Evolutionary conservation across 2,888 invertebrate species (phyloP).

Genomic region (Dichetophora obliterata): DNA sequence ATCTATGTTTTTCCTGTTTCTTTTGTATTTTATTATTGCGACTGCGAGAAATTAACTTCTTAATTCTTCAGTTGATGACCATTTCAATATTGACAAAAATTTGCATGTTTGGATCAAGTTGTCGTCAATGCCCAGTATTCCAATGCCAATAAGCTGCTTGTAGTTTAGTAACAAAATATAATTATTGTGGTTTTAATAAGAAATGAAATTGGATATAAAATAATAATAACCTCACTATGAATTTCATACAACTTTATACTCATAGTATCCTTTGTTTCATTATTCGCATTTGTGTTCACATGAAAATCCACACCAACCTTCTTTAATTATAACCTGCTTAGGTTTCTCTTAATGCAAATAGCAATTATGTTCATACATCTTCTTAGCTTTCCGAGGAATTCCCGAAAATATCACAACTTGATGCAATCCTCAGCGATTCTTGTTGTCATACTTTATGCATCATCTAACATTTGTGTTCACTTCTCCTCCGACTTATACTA

Average conservation of each 20-base stretch:
- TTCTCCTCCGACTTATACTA: constrained; percentile 2
- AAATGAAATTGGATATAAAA: no score
- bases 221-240: no score
- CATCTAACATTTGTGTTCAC: constrained; percentile 38
- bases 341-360: constrained; percentile 57
- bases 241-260: background rate
- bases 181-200: no score
- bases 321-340: constrained; percentile 39
- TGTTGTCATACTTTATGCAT: constrained; percentile 9
- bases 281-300: constrained; percentile 6
- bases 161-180: background rate
- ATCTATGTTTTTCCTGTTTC: background rate
- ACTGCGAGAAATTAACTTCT: background rate
- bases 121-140: background rate
- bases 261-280: background rate
- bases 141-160: background rate
- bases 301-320: constrained; percentile 5
- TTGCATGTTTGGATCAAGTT: background rate
- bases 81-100: background rate
- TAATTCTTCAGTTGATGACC: background rate
- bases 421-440: constrained; percentile 4
- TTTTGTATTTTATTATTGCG: constrained; percentile 5
- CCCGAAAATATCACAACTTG: constrained; percentile 40
- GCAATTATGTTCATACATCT: constrained; percentile 53
- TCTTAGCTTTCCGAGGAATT: constrained; percentile 49